phyloP scores from a whole-genome alignment of 2,888 invertebrate genomes.

The Drosophila flavopinicola region DNA sequence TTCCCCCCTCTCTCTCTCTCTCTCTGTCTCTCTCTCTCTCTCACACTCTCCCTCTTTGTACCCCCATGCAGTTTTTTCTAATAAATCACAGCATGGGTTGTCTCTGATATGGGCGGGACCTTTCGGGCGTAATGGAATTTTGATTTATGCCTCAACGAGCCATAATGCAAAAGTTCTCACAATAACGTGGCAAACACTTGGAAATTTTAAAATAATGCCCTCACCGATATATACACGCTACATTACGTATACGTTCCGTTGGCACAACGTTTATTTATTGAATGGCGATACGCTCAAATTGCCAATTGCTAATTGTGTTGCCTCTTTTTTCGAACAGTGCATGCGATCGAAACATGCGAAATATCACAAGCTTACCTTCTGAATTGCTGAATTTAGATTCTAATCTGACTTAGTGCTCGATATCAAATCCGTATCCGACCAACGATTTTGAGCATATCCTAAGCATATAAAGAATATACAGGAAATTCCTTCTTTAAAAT shows the following conservation, averaged over 20 bases:
- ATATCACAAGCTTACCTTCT: no score
- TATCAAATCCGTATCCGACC: no score
- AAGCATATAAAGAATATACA: no score
- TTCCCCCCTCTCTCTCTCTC: conserved; percentile 14
- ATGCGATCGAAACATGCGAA: no score
- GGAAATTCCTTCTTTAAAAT: no score
- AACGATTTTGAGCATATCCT: no score
- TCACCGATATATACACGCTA: conserved; percentile 20
- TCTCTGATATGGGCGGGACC: conserved; percentile 82
- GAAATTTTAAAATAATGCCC: conserved; percentile 50
- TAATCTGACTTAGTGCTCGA: no score
- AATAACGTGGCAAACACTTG: conserved; percentile 56
- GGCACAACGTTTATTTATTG: conserved; percentile 50
- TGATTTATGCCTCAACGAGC: conserved; percentile 81
- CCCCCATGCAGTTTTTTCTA: conserved; percentile 65
- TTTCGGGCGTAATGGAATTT: conserved; percentile 83
- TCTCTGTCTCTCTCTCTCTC: conserved; percentile 6
- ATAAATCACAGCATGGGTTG: conserved; percentile 84
- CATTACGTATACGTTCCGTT: conserved; percentile 48
- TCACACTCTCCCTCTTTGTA: conserved; percentile 20
- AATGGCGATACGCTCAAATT: conserved; percentile 15
- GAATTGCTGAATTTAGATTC: no score
- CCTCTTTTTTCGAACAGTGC: no score
- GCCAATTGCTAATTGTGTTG: no score
- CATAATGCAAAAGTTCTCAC: conserved; percentile 82